Evolutionary conservation across 2,113 vertebrate species (phyloP).

Genomic region (Numida meleagris): DNA sequence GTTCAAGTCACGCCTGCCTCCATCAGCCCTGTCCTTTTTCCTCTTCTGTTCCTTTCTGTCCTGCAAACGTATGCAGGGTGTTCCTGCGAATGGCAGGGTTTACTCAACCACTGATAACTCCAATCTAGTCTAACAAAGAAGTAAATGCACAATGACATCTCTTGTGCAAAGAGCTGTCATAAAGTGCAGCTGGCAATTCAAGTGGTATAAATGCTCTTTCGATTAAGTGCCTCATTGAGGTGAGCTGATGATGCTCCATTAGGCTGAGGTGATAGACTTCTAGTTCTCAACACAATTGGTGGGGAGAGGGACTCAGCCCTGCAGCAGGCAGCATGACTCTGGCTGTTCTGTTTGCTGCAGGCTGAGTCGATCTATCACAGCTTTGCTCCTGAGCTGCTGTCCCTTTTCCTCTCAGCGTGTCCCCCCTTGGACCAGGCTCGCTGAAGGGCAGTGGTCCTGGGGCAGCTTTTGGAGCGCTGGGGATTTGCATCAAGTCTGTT

Average conservation of each 20-base stretch:
- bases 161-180: slow-evolving; percentile 7
- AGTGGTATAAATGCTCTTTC: slow-evolving; percentile 8
- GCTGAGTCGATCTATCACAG: background rate
- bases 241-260: slow-evolving; percentile 41
- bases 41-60: background rate
- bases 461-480: background rate
- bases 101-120: background rate
- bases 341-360: background rate
- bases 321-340: background rate
- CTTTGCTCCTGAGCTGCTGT: background rate
- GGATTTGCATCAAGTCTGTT: background rate
- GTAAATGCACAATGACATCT: background rate
- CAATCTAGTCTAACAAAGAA: slow-evolving; percentile 3
- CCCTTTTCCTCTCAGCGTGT: background rate
- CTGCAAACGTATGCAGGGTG: background rate
- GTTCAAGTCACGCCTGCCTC: background rate
- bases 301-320: background rate
- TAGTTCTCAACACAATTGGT: background rate
- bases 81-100: background rate
- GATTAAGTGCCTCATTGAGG: slow-evolving; percentile 21
- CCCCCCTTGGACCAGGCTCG: background rate
- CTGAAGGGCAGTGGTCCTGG: background rate
- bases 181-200: background rate
- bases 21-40: background rate
- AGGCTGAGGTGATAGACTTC: slow-evolving; percentile 44